phyloP scores from a whole-genome alignment of 2,888 invertebrate species.

The Erpobdella octoculata region DNA sequence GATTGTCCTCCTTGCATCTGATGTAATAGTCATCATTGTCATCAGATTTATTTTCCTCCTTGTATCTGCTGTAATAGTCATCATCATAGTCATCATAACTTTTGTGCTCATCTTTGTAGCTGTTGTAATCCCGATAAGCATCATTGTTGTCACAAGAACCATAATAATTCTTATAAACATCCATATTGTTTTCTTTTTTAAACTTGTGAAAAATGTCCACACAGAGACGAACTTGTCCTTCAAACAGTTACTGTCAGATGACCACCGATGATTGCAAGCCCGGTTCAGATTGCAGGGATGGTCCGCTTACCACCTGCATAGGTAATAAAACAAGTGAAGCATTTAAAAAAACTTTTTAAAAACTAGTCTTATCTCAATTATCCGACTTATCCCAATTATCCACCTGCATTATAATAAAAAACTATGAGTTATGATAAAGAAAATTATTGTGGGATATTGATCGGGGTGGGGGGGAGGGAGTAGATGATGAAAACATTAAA shows the following conservation, averaged over 20 bases:
- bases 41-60: neutral
- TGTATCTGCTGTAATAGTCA: neutral
- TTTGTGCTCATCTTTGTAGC: neutral
- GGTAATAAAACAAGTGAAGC: no score
- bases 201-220: no score
- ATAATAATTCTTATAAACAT: neutral
- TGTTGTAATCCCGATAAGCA: neutral
- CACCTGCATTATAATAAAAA: no score
- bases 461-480: neutral
- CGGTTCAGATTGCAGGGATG: constrained; percentile 17
- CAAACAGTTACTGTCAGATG: neutral
- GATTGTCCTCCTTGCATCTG: neutral
- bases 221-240: neutral
- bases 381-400: no score
- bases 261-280: constrained; percentile 2
- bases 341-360: no score
- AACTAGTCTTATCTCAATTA: no score
- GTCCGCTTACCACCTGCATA: constrained; percentile 15
- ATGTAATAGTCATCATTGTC: neutral
- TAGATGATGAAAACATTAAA: neutral
- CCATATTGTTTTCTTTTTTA: no score
- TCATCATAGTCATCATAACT: neutral
- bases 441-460: no score
- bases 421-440: neutral
- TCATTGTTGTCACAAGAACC: neutral